phyloP scores from a whole-genome alignment of 2,888 invertebrate species.

The Drosophila meridionalis region DNA sequence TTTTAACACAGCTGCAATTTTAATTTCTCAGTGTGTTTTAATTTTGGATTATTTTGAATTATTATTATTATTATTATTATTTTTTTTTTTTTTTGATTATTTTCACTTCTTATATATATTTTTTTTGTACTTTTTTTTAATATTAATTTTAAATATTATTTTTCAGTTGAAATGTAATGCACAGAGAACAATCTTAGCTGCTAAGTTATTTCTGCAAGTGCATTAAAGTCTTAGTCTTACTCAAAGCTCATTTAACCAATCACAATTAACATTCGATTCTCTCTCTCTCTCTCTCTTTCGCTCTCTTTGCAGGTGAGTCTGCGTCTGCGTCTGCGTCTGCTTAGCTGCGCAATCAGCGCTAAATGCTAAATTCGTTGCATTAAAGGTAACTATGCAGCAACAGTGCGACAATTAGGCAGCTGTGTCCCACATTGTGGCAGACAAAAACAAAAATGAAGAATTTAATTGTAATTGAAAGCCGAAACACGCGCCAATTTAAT shows the following conservation, averaged over 20 bases:
- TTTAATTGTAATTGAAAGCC: slow-evolving; percentile 35
- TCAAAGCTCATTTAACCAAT: slow-evolving; percentile 34
- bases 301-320: slow-evolving; percentile 73
- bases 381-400: slow-evolving; percentile 56
- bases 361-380: slow-evolving; percentile 63
- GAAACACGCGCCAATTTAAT: slow-evolving; percentile 64
- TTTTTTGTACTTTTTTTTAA: too few relatives aligned
- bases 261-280: slow-evolving; percentile 42
- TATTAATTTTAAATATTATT: too few relatives aligned
- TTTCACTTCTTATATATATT: neutral
- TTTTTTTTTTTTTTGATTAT: neutral
- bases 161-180: too few relatives aligned
- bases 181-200: too few relatives aligned
- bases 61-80: too few relatives aligned
- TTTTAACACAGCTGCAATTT: too few relatives aligned
- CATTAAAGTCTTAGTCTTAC: slow-evolving; percentile 15
- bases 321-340: neutral
- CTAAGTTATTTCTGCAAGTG: neutral
- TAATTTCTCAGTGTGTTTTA: neutral
- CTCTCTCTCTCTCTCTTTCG: slow-evolving; percentile 31
- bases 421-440: slow-evolving; percentile 59
- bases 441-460: neutral
- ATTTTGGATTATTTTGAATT: neutral
- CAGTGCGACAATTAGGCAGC: slow-evolving; percentile 53
- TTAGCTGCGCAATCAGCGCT: slow-evolving; percentile 35